These are phyloP conservation scores for Haplochromis vanheusdeni DNA, from an alignment of 2,113 vertebrate species.

Conservation along the genomic window DNA sequence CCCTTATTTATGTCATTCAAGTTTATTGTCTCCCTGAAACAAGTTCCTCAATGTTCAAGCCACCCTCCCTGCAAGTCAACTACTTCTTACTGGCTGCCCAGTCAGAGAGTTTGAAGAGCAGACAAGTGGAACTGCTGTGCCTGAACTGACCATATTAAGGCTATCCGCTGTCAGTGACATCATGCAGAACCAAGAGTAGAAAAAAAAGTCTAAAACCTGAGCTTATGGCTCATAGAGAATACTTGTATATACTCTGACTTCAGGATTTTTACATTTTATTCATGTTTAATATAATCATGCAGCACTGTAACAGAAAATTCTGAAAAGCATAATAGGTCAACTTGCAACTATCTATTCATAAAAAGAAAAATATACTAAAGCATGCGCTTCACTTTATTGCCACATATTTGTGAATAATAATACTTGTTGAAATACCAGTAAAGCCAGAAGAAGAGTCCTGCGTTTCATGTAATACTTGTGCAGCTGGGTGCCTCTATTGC, in stretches of 20 bases:
- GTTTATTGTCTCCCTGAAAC: background rate
- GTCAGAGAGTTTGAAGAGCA: background rate
- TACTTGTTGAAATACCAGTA: slow-evolving; percentile 73
- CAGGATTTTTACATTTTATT: background rate
- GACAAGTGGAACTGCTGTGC: background rate
- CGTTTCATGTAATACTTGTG: slow-evolving; percentile 99
- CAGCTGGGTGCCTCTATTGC: slow-evolving; percentile 89
- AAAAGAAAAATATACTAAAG: background rate
- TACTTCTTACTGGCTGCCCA: accelerated
- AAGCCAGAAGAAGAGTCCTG: slow-evolving; percentile 82
- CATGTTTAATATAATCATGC: background rate
- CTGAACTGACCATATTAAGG: background rate
- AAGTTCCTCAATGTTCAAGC: background rate
- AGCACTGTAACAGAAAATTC: background rate
- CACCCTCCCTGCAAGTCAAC: background rate
- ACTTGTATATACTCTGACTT: background rate
- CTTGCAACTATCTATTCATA: background rate
- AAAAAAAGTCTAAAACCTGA: background rate
- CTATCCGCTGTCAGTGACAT: background rate
- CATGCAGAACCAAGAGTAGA: background rate
- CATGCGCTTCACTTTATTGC: background rate
- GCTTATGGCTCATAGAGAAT: background rate
- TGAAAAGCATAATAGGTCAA: background rate
- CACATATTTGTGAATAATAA: background rate
- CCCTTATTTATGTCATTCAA: background rate